These are phyloP conservation scores for Chaetodon auriga DNA, from an alignment of 2,113 vertebrate genomes.

Conservation along the genomic window DNA sequence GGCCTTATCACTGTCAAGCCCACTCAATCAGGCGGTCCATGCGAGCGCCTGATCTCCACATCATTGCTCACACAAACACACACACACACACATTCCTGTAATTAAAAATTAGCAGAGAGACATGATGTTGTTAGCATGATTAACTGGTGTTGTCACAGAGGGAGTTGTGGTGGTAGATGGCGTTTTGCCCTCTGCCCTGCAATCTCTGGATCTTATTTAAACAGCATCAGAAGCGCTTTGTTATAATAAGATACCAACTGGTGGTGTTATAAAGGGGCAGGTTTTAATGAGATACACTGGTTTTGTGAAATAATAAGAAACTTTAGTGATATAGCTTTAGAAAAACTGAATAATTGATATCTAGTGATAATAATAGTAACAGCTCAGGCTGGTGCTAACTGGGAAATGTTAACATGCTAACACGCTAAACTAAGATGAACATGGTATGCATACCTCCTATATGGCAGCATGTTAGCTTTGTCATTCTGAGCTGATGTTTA, in stretches of 20 bases:
- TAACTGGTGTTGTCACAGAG: constrained; percentile 21
- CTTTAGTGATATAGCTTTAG: too few species aligned
- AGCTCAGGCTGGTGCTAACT: too few species aligned
- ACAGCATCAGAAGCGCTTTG: neutral
- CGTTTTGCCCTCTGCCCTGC: neutral
- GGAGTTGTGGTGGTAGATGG: neutral
- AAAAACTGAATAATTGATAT: too few species aligned
- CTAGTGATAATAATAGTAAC: too few species aligned
- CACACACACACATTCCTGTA: neutral
- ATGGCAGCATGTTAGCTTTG: neutral
- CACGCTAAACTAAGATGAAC: neutral
- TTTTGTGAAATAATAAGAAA: neutral
- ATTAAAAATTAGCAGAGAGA: constrained; percentile 30
- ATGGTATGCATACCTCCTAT: neutral
- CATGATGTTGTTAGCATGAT: constrained; percentile 20
- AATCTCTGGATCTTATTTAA: neutral
- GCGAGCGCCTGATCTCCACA: constrained; percentile 48
- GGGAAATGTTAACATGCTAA: neutral
- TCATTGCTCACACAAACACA: neutral
- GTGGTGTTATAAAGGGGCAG: too few species aligned
- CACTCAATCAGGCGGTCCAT: constrained; percentile 17
- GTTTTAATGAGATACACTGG: neutral
- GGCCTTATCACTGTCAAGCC: constrained; percentile 28
- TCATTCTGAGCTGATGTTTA: neutral
- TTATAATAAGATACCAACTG: neutral